A percentile compares a stretch with the other conserved stretches of the same genome.
Evolutionary conservation across 2,888 invertebrate genomes (phyloP).

Genomic region (Tenthredo scrophulariae): DNA sequence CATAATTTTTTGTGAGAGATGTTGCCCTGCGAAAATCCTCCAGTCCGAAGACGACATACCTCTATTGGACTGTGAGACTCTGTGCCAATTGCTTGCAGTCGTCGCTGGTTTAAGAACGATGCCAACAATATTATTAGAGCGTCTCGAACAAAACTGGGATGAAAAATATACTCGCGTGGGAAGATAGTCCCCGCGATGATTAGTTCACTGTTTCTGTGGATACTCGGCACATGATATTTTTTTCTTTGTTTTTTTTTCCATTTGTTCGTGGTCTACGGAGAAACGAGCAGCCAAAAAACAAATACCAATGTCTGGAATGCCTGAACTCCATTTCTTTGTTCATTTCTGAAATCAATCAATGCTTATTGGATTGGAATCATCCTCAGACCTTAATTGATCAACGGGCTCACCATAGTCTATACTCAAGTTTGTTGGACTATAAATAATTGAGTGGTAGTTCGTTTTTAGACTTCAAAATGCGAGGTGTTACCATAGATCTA

Average conservation of each 20-base stretch:
- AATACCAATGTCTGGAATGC: neutral
- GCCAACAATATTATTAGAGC: slow-evolving; percentile 44
- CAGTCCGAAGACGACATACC: neutral
- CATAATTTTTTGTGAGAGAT: neutral
- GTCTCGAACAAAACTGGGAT: slow-evolving; percentile 30
- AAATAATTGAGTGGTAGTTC: neutral
- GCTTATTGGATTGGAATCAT: neutral
- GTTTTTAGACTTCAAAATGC: neutral
- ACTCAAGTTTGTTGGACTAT: neutral
- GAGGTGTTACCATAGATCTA: neutral
- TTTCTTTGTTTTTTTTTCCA: neutral
- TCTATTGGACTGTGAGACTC: neutral
- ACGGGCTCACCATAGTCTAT: neutral
- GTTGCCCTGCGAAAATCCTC: neutral
- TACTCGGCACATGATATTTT: neutral
- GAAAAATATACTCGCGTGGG: slow-evolving; percentile 1
- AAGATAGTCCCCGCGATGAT: neutral
- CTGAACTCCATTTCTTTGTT: neutral
- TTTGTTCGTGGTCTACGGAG: neutral
- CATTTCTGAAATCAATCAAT: neutral
- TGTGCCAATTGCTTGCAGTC: slow-evolving; percentile 19
- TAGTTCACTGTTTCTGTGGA: too few species aligned
- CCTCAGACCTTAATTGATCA: neutral
- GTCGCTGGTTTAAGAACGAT: neutral
- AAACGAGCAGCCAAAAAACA: neutral